A percentile compares a stretch with the other conserved stretches of the same genome.
These are phyloP conservation scores for Protophormia terraenovae DNA, from an alignment of 2,888 invertebrate species.

Conservation along the genomic window DNA sequence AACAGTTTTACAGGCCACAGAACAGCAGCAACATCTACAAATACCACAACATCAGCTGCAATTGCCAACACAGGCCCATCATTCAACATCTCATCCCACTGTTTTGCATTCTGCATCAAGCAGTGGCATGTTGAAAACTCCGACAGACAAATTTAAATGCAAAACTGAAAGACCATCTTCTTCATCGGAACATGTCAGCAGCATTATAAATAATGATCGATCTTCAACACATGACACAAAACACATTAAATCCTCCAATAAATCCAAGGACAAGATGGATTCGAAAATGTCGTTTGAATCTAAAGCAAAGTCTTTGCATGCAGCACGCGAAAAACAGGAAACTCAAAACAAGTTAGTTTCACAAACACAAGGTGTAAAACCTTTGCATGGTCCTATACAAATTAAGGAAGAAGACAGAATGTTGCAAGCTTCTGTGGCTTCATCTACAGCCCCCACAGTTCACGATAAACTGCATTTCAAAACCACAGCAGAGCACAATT, in stretches of 20 bases:
- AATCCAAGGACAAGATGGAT: conserved; percentile 50
- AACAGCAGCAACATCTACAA: conserved; percentile 36
- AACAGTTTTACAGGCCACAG: background rate
- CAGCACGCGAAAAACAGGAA: conserved; percentile 49
- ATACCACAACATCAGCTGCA: conserved; percentile 30
- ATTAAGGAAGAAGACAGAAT: conserved; percentile 76
- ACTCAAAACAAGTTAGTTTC: conserved; percentile 41
- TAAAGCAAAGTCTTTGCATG: conserved; percentile 29
- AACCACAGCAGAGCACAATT: conserved; percentile 73
- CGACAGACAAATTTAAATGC: conserved; percentile 67
- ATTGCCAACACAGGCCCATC: conserved; percentile 36
- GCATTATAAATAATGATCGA: conserved; percentile 37
- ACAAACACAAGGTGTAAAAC: conserved; percentile 45
- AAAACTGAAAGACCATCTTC: conserved; percentile 65
- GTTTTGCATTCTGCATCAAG: conserved; percentile 55
- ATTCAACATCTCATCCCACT: conserved; percentile 24
- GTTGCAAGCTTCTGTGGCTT: conserved; percentile 67
- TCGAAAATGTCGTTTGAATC: conserved; percentile 7
- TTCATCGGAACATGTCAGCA: conserved; percentile 32
- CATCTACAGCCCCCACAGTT: conserved; percentile 56
- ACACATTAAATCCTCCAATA: conserved; percentile 54
- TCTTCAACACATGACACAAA: conserved; percentile 43
- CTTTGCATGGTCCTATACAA: conserved; percentile 71
- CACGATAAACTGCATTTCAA: conserved; percentile 75
- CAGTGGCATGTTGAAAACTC: conserved; percentile 57